Base-by-base conservation (phyloP, 1,140 invertebrate genomes). In the Polyergus mexicanus region DNA sequence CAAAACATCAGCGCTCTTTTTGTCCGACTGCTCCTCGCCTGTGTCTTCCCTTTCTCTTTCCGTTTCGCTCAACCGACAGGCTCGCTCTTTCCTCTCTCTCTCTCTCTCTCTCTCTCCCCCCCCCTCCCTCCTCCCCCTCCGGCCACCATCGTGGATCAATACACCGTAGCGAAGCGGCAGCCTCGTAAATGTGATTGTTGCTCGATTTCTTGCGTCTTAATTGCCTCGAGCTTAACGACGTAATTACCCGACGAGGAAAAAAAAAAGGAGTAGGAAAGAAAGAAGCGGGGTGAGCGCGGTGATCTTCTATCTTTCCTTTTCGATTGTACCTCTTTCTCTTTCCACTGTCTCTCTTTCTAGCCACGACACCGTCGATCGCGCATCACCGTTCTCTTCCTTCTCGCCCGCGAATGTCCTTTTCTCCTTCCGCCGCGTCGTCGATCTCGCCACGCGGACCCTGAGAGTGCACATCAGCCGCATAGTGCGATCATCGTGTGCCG, bases 171-270 rank as follows among this genome's bases (percentile, higher is more conserved):
- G 88, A 93, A 92, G 88, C 87, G 88, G 88, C 77, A 60, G 84
- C 66, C 76, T 91, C 84, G 91, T 93, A 94, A 94, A 94, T 92
- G 92, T 92, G 92, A 93, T 93, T 92, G 92, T 94, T 94, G 93
- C 93, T 94, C 92, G 92, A 94, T 95, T 94, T 94, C 93, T 94
- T 94, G 89, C 90, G 91, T 92, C 92, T 94, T 94, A 94, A 94
- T 94, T 94, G 92, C 91, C 87, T 91, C 88, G 89, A 91, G 92
- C 90, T 93, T 92, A 94, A 94, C 92, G 92, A 94, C 92, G 92
- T 94, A 94, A 94, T 94, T 94, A 94, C 91, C 63, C 88, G 88
- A 90, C 91, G 92, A 92, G 93, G 38, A 47, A 62, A 58, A 71
- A 71, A 71, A 54, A 44, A 54, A 6, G 22, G 19, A 19, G 51